Conservation (phyloP, 2,888 invertebrate species). For the Hydriomena furcata region DNA sequence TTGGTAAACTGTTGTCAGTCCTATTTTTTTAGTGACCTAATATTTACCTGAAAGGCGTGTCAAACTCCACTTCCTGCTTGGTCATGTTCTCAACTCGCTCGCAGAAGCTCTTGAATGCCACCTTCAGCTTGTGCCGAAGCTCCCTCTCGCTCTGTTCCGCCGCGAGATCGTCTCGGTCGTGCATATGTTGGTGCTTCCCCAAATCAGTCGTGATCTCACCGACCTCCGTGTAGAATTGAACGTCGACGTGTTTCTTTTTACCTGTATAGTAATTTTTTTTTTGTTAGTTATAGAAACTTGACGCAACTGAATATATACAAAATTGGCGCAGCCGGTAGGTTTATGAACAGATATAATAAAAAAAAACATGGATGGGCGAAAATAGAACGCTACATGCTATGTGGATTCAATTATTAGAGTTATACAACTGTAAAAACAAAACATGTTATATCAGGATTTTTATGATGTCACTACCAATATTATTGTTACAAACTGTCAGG, state of each 20-base stretch:
- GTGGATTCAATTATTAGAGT: too few relatives aligned
- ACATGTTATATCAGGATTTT: too few relatives aligned
- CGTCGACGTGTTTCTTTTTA: conserved; percentile 99
- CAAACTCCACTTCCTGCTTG: conserved; percentile 98
- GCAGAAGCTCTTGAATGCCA: conserved; percentile 99
- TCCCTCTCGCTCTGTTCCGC: conserved; percentile 99
- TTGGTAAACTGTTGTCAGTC: too few relatives aligned
- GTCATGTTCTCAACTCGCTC: conserved; percentile 98
- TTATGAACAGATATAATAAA: too few relatives aligned
- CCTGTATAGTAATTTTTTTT: conserved; percentile 48
- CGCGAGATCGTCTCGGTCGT: conserved; percentile 98
- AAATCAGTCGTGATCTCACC: conserved; percentile 99
- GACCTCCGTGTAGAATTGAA: conserved; percentile 99
- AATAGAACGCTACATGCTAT: too few relatives aligned
- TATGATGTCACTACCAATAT: too few relatives aligned
- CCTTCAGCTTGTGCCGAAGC: conserved; percentile 96
- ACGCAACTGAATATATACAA: too few relatives aligned
- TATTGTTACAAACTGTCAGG: too few relatives aligned
- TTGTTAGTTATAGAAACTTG: too few relatives aligned
- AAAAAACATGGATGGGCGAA: too few relatives aligned
- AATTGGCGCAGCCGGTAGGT: conserved; percentile 1
- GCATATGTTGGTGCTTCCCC: conserved; percentile 99
- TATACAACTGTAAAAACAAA: too few relatives aligned
- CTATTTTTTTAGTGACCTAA: background rate
- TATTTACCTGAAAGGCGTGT: conserved; percentile 93